Percentiles rank a stretch among this genome's conserved stretches.
Conservation (phyloP, 2,888 invertebrate species). For the Caenorhabditis sp. region DNA sequence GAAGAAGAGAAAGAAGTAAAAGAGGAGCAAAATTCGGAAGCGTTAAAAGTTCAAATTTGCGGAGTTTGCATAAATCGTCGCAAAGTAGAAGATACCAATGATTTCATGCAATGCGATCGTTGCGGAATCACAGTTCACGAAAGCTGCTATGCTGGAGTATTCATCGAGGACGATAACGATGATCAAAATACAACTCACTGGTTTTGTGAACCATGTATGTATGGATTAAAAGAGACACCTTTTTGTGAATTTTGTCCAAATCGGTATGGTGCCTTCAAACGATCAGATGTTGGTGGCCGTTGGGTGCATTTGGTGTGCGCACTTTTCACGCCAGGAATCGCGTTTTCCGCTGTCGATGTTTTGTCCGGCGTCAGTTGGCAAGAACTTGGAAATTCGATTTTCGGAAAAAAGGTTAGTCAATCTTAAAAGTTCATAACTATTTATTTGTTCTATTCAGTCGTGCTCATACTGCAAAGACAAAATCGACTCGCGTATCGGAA, state of each 20-base stretch:
- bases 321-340: conserved; percentile 93
- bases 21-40: background rate
- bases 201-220: conserved; percentile 94
- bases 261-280: conserved; percentile 86
- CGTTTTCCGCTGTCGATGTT: conserved; percentile 89
- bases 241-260: conserved; percentile 94
- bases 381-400: conserved; percentile 95
- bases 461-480: conserved; percentile 90
- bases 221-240: conserved; percentile 77
- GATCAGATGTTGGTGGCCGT: conserved; percentile 75
- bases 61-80: conserved; percentile 58
- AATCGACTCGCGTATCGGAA: conserved; percentile 81
- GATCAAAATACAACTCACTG: conserved; percentile 82
- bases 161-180: conserved; percentile 9
- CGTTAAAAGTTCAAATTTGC: conserved; percentile 37
- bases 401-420: conserved; percentile 97
- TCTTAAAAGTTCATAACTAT: too few species aligned
- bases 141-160: conserved; percentile 54
- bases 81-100: too few species aligned
- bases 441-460: too few species aligned
- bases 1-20: conserved; percentile 35
- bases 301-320: conserved; percentile 99
- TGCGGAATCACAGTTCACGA: conserved; percentile 70
- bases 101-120: conserved; percentile 63
- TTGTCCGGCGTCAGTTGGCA: conserved; percentile 89